A percentile compares a stretch with the other conserved stretches of the same genome.
Conservation (phyloP, 1,140 invertebrate species). For the Thaumetopoea pityocampa region DNA sequence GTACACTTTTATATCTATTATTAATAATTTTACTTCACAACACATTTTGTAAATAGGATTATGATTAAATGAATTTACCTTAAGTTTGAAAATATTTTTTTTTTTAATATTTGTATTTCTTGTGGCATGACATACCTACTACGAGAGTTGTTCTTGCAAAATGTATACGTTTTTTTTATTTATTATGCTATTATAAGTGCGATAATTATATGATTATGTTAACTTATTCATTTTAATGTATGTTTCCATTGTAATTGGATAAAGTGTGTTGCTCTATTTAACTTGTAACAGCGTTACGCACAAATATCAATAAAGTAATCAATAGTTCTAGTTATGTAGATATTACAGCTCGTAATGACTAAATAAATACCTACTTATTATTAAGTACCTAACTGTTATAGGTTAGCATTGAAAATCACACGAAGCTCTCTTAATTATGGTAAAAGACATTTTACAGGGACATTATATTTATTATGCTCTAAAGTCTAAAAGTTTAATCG, state of each 20-base stretch:
- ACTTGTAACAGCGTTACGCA: constrained; percentile 13
- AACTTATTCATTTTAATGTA: constrained; percentile 33
- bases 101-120: too few relatives aligned
- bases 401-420: constrained; percentile 24
- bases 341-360: constrained; percentile 10
- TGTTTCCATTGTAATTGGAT: constrained; percentile 8
- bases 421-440: constrained; percentile 37
- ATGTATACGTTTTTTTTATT: too few relatives aligned
- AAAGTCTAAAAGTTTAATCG: constrained; percentile 10
- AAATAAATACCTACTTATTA: constrained; percentile 13
- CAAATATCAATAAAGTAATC: constrained; percentile 18
- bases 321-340: constrained; percentile 9
- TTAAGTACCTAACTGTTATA: constrained; percentile 14
- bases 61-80: constrained; percentile 17
- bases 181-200: too few relatives aligned
- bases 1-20: constrained; percentile 11
- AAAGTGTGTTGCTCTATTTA: constrained; percentile 7
- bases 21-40: constrained; percentile 1
- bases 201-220: constrained; percentile 26
- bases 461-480: constrained; percentile 29
- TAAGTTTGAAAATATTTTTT: too few relatives aligned
- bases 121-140: too few relatives aligned
- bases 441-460: constrained; percentile 62
- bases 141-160: too few relatives aligned
- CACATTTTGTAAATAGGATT: constrained; percentile 12